phyloP scores from a whole-genome alignment of 2,888 invertebrate species.

The Xestia rhomboidea region DNA sequence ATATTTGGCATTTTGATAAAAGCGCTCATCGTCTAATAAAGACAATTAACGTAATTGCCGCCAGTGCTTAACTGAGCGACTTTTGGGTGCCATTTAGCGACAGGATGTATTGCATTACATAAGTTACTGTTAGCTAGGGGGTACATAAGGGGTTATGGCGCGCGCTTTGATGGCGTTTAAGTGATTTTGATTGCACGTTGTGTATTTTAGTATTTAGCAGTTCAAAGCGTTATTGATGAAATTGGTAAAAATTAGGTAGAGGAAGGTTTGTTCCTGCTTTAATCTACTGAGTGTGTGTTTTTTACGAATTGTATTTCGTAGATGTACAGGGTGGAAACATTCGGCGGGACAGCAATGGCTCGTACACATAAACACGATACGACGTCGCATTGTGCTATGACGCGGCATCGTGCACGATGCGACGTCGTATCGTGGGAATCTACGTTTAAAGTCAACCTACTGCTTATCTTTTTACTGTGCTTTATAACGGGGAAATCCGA shows the following conservation, averaged over 20 bases:
- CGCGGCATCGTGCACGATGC: too few species aligned
- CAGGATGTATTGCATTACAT: constrained; percentile 75
- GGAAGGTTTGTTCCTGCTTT: background rate
- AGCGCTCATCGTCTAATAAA: constrained; percentile 81
- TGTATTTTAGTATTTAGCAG: background rate
- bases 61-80: constrained; percentile 75
- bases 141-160: background rate
- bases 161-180: constrained; percentile 15
- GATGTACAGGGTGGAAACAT: too few species aligned
- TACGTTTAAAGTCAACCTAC: too few species aligned
- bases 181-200: constrained; percentile 32
- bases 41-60: constrained; percentile 83
- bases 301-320: background rate
- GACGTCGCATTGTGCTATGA: too few species aligned
- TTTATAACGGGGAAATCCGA: too few species aligned
- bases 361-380: too few species aligned
- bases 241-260: too few species aligned
- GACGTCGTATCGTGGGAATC: too few species aligned
- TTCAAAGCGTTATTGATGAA: too few species aligned
- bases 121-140: constrained; percentile 54
- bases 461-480: too few species aligned
- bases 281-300: background rate
- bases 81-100: constrained; percentile 77
- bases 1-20: constrained; percentile 79
- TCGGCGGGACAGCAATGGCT: too few species aligned